Evolutionary conservation across 1,140 invertebrate species (phyloP).

Genomic region (Eumeta japonica): DNA sequence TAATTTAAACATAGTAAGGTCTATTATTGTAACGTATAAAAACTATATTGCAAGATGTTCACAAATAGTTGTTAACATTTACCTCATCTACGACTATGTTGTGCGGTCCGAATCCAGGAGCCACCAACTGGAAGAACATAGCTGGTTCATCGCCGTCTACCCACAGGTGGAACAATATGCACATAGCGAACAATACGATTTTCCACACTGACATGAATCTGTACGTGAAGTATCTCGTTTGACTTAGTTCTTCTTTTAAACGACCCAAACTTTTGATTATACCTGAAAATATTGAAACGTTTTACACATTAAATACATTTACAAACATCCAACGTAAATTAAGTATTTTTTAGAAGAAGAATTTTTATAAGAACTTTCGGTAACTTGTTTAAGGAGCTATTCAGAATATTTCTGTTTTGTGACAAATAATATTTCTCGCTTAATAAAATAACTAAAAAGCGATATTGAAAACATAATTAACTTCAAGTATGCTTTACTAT

Average conservation of each 20-base stretch:
- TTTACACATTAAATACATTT: not conserved
- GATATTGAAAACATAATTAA: too few relatives aligned
- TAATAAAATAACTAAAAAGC: too few relatives aligned
- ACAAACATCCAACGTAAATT: too few relatives aligned
- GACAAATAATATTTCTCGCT: too few relatives aligned
- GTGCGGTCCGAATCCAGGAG: conserved; percentile 73
- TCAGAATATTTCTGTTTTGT: too few relatives aligned
- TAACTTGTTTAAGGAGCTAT: too few relatives aligned
- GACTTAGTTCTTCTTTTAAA: conserved; percentile 77
- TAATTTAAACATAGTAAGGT: too few relatives aligned
- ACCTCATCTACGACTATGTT: conserved; percentile 78
- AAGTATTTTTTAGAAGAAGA: too few relatives aligned
- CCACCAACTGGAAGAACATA: conserved; percentile 76
- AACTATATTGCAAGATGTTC: too few relatives aligned
- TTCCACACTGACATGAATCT: conserved; percentile 89
- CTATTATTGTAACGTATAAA: too few relatives aligned
- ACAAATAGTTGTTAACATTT: conserved; percentile 13
- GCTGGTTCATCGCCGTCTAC: conserved; percentile 74
- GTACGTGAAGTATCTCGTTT: conserved; percentile 84
- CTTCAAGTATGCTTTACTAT: too few relatives aligned
- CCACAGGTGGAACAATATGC: conserved; percentile 70
- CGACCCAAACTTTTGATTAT: conserved; percentile 77
- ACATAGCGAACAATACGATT: conserved; percentile 75
- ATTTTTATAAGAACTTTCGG: too few relatives aligned
- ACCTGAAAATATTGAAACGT: conserved; percentile 62